Evolutionary conservation across 1,140 invertebrate genomes (phyloP).

Genomic region (Tetranychus cinnabarinus): DNA sequence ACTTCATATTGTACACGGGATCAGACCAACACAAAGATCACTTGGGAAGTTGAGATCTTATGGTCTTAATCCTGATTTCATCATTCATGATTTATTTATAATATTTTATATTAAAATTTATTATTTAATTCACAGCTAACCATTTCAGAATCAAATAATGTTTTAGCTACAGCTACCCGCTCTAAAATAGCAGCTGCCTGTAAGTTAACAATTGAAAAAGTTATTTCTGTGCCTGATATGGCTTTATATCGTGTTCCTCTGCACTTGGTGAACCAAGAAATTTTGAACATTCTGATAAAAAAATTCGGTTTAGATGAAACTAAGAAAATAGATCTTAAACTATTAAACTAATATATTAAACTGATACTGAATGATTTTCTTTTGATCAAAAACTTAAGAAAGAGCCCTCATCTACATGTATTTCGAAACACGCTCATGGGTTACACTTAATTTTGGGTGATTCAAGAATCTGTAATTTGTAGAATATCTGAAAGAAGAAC

Average conservation of each 20-base stretch:
- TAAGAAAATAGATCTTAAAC: neutral
- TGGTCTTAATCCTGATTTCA: slow-evolving; percentile 78
- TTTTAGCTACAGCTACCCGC: slow-evolving; percentile 50
- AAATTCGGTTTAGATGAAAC: slow-evolving; percentile 44
- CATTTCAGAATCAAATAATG: slow-evolving; percentile 67
- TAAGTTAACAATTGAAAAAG: slow-evolving; percentile 71
- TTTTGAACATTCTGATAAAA: slow-evolving; percentile 61
- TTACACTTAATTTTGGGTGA: no score
- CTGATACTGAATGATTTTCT: no score
- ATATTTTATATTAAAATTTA: neutral
- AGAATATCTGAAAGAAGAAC: no score
- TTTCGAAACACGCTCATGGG: no score
- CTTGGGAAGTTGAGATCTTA: slow-evolving; percentile 71
- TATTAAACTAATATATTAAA: no score
- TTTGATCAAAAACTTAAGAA: no score
- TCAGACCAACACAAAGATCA: slow-evolving; percentile 90
- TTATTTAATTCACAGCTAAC: slow-evolving; percentile 34
- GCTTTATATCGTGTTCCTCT: slow-evolving; percentile 91
- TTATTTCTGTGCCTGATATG: slow-evolving; percentile 67
- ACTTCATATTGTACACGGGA: slow-evolving; percentile 85
- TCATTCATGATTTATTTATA: slow-evolving; percentile 14
- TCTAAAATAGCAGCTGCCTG: slow-evolving; percentile 94
- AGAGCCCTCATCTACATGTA: no score
- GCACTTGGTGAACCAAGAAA: slow-evolving; percentile 62
- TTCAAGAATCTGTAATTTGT: no score